Base-by-base conservation (phyloP, 2,797 vertebrate species). In the Otolemur crassicaudatus region DNA sequence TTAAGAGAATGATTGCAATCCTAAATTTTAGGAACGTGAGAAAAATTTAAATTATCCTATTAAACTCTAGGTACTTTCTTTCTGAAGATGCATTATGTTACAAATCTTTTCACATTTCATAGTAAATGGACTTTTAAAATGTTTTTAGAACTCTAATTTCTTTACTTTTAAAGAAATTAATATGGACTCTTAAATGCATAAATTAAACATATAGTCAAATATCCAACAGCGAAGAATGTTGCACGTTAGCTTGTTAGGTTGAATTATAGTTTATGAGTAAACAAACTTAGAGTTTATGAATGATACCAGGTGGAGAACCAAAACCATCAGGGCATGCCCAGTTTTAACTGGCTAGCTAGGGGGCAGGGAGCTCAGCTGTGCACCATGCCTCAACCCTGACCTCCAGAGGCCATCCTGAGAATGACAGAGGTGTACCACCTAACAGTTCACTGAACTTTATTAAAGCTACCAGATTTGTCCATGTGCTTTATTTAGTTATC, bases 101-200 rank as follows among this genome's bases (percentile, higher is more conserved):
- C 37, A 96, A 97, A 95, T 94, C 37, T 37, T 96, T 94, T 69
- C 86, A 94, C 94, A 97, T 94, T 94, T 61, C 58, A 95, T 94
- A 37, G 60, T 89, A 97, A 53, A 23, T 0, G 75, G 91, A 87
- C 22, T 14, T 34, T 95, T n/a, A 5, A 84, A 95, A 58, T 73
- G 9, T 61, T 92, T 77, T 84, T 94, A 73, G 11, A 96, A 3
- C 40, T 67, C 9, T 94, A 25, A 88, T 77, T 95, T 61, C 53
- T 96, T 80, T 73, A 67, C 80, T 95, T 90, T 97, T 94, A 97
- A 93, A 96, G 94, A 96, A 97, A 97, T 88, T 93, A 92, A 91
- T 69, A 31, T 19, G 53, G 7, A 76, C 34, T 80, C 37, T 67
- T 84, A 63, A 17, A 92, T 19, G 14, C 90, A 82, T 84, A 81